Evolutionary conservation across 2,797 vertebrate genomes (phyloP).

Genomic region (Crenichthys baileyi): DNA sequence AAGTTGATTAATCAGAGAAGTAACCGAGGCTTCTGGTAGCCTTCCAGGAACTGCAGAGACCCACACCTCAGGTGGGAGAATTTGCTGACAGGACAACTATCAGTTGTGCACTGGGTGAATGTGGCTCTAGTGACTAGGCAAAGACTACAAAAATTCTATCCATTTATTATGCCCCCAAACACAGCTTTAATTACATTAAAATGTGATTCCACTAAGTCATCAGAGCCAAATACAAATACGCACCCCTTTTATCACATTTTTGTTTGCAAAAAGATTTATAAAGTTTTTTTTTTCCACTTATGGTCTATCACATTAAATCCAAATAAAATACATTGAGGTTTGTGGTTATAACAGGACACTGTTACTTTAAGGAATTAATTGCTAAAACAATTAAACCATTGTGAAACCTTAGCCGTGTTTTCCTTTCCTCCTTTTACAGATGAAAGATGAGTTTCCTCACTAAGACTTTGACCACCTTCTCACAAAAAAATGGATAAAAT

Average conservation of each 20-base stretch:
- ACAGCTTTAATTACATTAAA: background rate
- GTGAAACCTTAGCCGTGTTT: constrained; percentile 70
- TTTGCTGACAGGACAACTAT: too few species aligned
- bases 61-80: too few species aligned
- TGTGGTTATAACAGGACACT: constrained; percentile 10
- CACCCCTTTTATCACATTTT: background rate
- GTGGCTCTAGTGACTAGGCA: background rate
- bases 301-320: background rate
- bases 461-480: constrained; percentile 53
- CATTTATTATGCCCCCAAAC: background rate
- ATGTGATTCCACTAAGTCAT: background rate
- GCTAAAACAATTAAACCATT: constrained; percentile 54
- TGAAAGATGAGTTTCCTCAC: constrained; percentile 46
- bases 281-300: background rate
- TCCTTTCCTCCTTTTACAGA: constrained; percentile 41
- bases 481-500: constrained; percentile 44
- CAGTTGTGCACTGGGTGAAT: background rate
- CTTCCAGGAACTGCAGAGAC: too few species aligned
- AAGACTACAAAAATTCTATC: background rate
- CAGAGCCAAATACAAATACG: background rate
- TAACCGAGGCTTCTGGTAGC: background rate
- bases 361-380: constrained; percentile 53
- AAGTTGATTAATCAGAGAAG: background rate
- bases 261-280: background rate
- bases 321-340: background rate